Evolutionary conservation across 1,140 invertebrate species (phyloP).

Genomic region (Gonioctena quinquepunctata): DNA sequence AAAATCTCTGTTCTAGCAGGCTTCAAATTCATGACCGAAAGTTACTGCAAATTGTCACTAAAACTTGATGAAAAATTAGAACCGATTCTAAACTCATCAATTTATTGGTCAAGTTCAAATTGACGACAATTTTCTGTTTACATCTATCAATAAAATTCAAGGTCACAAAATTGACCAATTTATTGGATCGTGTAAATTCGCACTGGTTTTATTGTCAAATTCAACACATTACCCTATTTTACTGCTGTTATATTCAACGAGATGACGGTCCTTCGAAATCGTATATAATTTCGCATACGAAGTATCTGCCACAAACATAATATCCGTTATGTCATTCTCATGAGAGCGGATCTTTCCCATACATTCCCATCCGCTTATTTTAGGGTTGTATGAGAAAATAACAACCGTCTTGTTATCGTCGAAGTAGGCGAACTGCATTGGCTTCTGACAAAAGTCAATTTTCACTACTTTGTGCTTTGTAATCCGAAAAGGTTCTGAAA

Average conservation of each 20-base stretch:
- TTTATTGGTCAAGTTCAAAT: no score
- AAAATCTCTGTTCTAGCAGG: no score
- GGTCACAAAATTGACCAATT: no score
- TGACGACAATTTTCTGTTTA: no score
- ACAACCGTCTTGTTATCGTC: constrained; percentile 59
- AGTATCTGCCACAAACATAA: constrained; percentile 58
- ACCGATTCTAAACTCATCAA: no score
- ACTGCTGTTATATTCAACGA: constrained; percentile 66
- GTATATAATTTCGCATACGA: constrained; percentile 57
- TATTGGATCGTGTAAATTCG: no score
- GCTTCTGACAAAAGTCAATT: constrained; percentile 59
- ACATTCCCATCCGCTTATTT: constrained; percentile 56
- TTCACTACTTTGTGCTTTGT: constrained; percentile 56
- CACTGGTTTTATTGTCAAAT: background rate
- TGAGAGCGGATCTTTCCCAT: constrained; percentile 64
- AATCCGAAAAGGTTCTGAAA: constrained; percentile 56
- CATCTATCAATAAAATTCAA: no score
- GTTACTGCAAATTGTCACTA: no score
- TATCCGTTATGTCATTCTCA: constrained; percentile 59
- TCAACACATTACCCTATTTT: constrained; percentile 6
- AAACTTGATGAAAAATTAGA: no score
- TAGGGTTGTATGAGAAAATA: constrained; percentile 59
- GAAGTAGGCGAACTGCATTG: constrained; percentile 59
- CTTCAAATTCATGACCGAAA: no score
- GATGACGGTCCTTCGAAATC: constrained; percentile 63